Conservation (phyloP, 2,888 invertebrate genomes). For the Acronicta leporina region DNA sequence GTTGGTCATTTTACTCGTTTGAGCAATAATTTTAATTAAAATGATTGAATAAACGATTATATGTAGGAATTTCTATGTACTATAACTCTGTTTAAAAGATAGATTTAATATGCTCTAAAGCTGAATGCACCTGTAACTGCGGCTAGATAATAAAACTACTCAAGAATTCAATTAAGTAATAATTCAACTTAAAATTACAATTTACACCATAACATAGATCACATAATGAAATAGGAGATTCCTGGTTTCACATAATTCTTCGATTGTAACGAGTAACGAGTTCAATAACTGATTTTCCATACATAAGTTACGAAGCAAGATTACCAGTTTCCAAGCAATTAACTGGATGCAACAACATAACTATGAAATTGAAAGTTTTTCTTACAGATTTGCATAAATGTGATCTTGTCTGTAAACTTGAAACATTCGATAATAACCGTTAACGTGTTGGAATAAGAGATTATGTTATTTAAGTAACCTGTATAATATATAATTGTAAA, state of each 20-base stretch:
- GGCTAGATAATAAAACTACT: slow-evolving; percentile 25
- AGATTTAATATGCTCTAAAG: too few species aligned
- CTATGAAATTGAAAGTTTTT: slow-evolving; percentile 56
- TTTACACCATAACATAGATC: slow-evolving; percentile 29
- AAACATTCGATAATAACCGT: slow-evolving; percentile 41
- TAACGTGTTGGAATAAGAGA: slow-evolving; percentile 29
- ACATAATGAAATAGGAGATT: slow-evolving; percentile 38
- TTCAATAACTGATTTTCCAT: slow-evolving; percentile 50
- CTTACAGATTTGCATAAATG: slow-evolving; percentile 48
- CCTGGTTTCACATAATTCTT: slow-evolving; percentile 27
- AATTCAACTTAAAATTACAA: slow-evolving; percentile 29
- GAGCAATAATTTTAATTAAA: neutral
- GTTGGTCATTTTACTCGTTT: slow-evolving; percentile 4
- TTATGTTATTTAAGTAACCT: neutral
- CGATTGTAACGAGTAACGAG: slow-evolving; percentile 37
- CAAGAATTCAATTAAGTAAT: slow-evolving; percentile 37
- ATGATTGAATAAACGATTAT: neutral
- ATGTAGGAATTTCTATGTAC: too few species aligned
- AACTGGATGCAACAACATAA: slow-evolving; percentile 43
- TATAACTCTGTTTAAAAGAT: too few species aligned
- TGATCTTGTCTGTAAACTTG: slow-evolving; percentile 21
- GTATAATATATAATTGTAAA: slow-evolving; percentile 45
- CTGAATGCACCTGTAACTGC: slow-evolving; percentile 10
- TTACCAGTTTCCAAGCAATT: slow-evolving; percentile 49
- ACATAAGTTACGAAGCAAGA: slow-evolving; percentile 44